Base-by-base conservation (phyloP, 37 sponge, comb jelly and placozoan species). In the Petrosia ficiformis region DNA sequence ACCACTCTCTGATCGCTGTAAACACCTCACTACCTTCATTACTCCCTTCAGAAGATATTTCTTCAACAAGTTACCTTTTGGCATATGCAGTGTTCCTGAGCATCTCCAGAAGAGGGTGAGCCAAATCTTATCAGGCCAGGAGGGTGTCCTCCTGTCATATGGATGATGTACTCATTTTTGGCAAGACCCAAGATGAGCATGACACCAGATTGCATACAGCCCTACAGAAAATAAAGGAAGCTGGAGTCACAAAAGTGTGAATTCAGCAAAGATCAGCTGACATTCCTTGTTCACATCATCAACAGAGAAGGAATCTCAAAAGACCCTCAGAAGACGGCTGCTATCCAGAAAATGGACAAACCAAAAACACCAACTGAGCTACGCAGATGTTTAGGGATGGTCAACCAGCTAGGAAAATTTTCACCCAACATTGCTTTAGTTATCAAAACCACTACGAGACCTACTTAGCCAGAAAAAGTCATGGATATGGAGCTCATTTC, bases 271-370 rank as follows among this genome's bases (percentile, higher is more conserved):
- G 40, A 57, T 19, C 10, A 38, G 21, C 16, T 74, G 8, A 79
- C 4, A 5, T 79, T 70, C 40, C 41, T 85, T 25, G 86, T 79
- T 2, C 86, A 85, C 33, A 56, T 85, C 60, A 73, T 85, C 42
- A 56, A 32, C 54, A 38, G 8, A 33, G 28, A 70, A 4, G 73
- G 78, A 24, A 77, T 84, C 21, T 52, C 61, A 26, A 54, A 1
- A 2, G 73, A 78, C 63, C 78, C 67, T 31, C 56, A 70, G 44
- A 78, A 77, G 52, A 71, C 68, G 6, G 8, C 6, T 19, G 78
- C 85, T n/a, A 60, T 84, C 19, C 34, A 3, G 4, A 34, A 82
- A n/a, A 82, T 88, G 73, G 43, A 35, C 1, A 42, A 29, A 57
- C 85, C 85, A 30, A 37, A 34, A 19, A 66, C 5, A 35, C 56